Conservation (phyloP, 2,888 invertebrate genomes). For the Pandemis heparana region DNA sequence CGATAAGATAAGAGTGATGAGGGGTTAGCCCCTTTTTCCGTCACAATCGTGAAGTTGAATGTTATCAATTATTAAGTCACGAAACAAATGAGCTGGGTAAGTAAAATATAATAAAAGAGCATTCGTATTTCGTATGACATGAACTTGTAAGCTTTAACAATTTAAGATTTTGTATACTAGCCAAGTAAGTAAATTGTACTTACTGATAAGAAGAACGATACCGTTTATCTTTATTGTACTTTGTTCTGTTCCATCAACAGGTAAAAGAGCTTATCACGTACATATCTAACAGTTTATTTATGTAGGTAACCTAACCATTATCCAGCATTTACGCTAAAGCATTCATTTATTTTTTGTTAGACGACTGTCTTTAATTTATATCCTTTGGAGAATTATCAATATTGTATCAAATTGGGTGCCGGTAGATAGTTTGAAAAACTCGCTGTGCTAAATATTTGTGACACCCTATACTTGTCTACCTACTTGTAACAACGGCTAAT, state of each 20-base stretch:
- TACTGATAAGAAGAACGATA: constrained; percentile 7
- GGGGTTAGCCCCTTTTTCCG: constrained; percentile 30
- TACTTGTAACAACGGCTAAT: too few species aligned
- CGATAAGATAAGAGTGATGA: constrained; percentile 68
- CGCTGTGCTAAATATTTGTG: too few species aligned
- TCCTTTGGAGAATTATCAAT: too few species aligned
- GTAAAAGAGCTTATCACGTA: neutral
- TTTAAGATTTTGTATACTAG: neutral
- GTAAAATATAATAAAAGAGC: neutral
- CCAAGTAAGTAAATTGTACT: neutral
- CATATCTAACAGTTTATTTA: constrained; percentile 1
- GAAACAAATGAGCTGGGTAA: neutral
- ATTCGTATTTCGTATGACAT: neutral
- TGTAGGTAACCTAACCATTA: neutral
- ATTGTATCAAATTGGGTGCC: too few species aligned
- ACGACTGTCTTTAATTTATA: too few species aligned
- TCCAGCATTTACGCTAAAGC: too few species aligned
- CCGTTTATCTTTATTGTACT: neutral
- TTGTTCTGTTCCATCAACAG: constrained; percentile 17
- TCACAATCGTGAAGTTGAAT: constrained; percentile 11
- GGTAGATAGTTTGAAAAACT: too few species aligned
- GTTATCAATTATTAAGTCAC: constrained; percentile 20
- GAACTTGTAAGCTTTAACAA: neutral
- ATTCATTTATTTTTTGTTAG: too few species aligned
- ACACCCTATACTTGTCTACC: too few species aligned